Conservation (phyloP, 2,888 invertebrate species). For the Rhagonycha lutea region DNA sequence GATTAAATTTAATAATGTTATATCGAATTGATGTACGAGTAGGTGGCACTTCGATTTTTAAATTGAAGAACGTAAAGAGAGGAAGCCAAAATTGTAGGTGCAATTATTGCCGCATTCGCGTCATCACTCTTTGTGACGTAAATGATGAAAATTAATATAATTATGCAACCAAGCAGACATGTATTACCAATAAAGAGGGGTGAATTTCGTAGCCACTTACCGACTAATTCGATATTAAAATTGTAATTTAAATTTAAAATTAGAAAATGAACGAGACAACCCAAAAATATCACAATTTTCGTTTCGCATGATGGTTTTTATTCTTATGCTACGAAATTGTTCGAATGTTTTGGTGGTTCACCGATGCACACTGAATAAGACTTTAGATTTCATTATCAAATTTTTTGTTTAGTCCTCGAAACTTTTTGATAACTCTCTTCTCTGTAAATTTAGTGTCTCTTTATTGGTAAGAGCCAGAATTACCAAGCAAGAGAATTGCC, state of each 20-base stretch:
- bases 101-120: neutral
- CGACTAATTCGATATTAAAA: neutral
- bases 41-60: neutral
- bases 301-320: neutral
- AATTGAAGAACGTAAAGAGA: neutral
- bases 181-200: neutral
- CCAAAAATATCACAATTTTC: neutral
- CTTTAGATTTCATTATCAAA: too few species aligned
- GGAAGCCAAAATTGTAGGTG: neutral
- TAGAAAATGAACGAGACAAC: neutral
- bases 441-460: too few species aligned
- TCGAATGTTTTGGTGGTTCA: too few species aligned
- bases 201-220: neutral
- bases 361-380: too few species aligned
- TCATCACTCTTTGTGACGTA: neutral
- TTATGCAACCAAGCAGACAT: neutral
- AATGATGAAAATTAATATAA: neutral
- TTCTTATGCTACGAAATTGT: too few species aligned
- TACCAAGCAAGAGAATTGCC: too few species aligned
- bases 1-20: too few species aligned
- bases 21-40: too few species aligned
- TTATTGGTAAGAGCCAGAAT: too few species aligned
- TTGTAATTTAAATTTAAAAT: neutral
- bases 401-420: too few species aligned
- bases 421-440: too few species aligned